Conservation (phyloP, 2,797 vertebrate genomes). For the Arrhamphus sclerolepis region DNA sequence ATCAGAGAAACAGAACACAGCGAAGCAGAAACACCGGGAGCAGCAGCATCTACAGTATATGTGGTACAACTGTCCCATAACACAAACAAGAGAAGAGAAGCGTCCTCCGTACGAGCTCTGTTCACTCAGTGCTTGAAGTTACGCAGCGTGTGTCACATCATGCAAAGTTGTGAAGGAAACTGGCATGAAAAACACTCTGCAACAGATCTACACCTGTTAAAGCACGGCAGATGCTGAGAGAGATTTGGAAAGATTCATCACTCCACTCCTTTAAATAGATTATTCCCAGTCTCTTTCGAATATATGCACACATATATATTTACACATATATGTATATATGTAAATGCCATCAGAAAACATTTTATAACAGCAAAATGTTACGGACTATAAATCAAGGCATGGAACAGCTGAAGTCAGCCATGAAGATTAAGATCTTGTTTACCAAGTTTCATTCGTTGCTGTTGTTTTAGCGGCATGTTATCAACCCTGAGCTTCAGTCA, state of each 20-base stretch:
- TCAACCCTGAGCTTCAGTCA: slow-evolving; percentile 30
- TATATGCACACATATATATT: no score
- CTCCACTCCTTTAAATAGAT: slow-evolving; percentile 15
- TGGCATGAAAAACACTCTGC: slow-evolving; percentile 16
- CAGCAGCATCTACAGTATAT: slow-evolving; percentile 8
- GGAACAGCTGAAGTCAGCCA: slow-evolving; percentile 35
- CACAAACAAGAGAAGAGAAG: slow-evolving; percentile 20
- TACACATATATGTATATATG: no score
- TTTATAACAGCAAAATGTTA: slow-evolving; percentile 24
- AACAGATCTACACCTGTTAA: slow-evolving; percentile 37
- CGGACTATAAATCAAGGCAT: slow-evolving; percentile 35
- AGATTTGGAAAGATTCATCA: slow-evolving; percentile 40
- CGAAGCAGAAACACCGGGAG: slow-evolving; percentile 29
- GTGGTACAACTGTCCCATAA: slow-evolving; percentile 2
- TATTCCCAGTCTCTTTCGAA: slow-evolving; percentile 1
- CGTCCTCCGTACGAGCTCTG: slow-evolving; percentile 3
- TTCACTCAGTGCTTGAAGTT: slow-evolving; percentile 3
- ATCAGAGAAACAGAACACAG: slow-evolving; percentile 22
- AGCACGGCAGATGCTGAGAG: slow-evolving; percentile 21
- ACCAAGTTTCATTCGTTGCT: slow-evolving; percentile 34
- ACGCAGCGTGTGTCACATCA: slow-evolving; percentile 18
- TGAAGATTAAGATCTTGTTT: slow-evolving; percentile 40
- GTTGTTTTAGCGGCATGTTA: slow-evolving; percentile 23
- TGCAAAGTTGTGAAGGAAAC: slow-evolving; percentile 33
- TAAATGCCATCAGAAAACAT: slow-evolving; percentile 21